phyloP scores from a whole-genome alignment of 2,888 invertebrate species.

The Linnaemya tessellans region DNA sequence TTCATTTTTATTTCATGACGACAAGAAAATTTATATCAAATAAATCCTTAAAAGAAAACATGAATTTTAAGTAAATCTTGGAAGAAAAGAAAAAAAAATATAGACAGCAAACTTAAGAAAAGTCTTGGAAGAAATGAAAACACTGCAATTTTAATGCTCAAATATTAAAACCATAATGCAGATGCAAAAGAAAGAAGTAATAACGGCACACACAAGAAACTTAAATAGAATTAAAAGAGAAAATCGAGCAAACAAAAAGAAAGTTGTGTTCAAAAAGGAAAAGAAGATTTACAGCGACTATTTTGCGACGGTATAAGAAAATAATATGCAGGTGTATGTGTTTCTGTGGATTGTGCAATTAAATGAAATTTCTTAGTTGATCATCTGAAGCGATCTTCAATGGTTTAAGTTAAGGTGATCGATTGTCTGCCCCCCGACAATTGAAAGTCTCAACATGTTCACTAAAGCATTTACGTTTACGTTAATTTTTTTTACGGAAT shows the following conservation, averaged over 20 bases:
- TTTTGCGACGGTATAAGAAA: background rate
- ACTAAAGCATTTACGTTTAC: no score
- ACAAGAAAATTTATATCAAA: slow-evolving; percentile 61
- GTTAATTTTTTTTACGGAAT: no score
- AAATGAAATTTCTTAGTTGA: no score
- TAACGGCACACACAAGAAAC: slow-evolving; percentile 30
- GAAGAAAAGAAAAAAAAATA: slow-evolving; percentile 6
- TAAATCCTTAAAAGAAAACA: slow-evolving; percentile 59
- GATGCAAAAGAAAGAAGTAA: slow-evolving; percentile 15
- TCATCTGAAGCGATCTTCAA: no score
- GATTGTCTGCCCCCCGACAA: no score
- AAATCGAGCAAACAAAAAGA: slow-evolving; percentile 18
- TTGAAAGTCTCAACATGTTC: no score
- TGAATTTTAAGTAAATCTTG: slow-evolving; percentile 61
- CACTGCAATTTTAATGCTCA: slow-evolving; percentile 22
- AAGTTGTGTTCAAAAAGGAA: background rate
- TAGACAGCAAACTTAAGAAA: slow-evolving; percentile 42
- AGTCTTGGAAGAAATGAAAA: slow-evolving; percentile 17
- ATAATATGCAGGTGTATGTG: no score
- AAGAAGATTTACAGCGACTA: background rate
- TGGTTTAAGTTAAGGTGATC: no score
- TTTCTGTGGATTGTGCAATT: no score
- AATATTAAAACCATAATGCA: slow-evolving; percentile 57
- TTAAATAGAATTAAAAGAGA: slow-evolving; percentile 42
- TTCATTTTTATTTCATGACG: slow-evolving; percentile 21